Base-by-base conservation (phyloP, 2,113 vertebrate species). In the Ailurus styani region DNA sequence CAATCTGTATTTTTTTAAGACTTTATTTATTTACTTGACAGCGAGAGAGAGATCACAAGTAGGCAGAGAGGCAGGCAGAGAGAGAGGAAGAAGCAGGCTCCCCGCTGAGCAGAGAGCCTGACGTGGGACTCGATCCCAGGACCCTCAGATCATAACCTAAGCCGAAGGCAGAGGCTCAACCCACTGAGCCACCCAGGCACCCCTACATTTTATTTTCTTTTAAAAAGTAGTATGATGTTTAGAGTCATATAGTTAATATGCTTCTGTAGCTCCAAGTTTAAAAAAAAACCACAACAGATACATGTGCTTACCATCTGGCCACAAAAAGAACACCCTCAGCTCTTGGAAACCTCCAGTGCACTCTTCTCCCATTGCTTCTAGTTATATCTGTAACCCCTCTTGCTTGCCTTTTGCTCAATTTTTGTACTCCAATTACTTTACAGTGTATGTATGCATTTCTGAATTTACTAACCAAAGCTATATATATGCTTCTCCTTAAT, bases 331-430 rank as follows among this genome's bases (percentile, higher is more conserved):
- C 5, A n/a, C 0, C 13, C 3, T 50, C 4, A 94, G 50, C 55
- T 23, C 27, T 12, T 15, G 62, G 13, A 42, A 68, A 4, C 8
- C 6, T 82, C 31, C 25, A 40, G 1, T 14, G 1, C 5, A 12
- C 1, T 17, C 21, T 42, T 89, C 6, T 54, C 10, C 29, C 3
- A 0, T 4, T 81, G 23, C 0, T 75, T 34, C 42, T 60, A 31
- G 3, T 31, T 17, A n/a, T 9, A 52, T 5, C 18, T 93, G 6
- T 6, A n/a, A 2, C 0, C 37, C 0, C 6, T 25, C 27, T 75
- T 75, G 73, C 27, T 75, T 18, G 73, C 12, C 34, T 2, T 72
- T 77, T 77, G 23, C 1, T 31, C 8, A 57, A 1, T 34, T 9
- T 78, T 77, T 9, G 50, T 55, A 20, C 20, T 82, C 20, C 85